Evolutionary conservation across 2,797 vertebrate genomes (phyloP).

Genomic region (Sphaeramia orbicularis): DNA sequence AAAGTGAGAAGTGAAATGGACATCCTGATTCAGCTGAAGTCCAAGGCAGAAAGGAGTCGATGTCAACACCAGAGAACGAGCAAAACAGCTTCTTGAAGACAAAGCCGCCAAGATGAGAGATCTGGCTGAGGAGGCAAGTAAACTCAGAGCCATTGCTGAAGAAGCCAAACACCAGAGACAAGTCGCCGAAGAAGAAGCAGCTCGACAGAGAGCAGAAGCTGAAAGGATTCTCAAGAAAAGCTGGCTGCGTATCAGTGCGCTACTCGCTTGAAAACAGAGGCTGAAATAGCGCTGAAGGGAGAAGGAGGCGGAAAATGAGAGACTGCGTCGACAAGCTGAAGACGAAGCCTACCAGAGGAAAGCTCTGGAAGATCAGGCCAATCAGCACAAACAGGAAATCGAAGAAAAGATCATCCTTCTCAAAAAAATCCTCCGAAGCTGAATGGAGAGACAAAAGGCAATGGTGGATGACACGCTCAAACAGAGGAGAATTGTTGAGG

Average conservation of each 20-base stretch:
- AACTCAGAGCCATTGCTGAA: slow-evolving; percentile 90
- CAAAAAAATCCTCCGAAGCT: slow-evolving; percentile 90
- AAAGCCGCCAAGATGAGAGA: slow-evolving; percentile 94
- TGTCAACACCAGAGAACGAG: slow-evolving; percentile 94
- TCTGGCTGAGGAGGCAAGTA: slow-evolving; percentile 94
- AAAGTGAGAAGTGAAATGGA: slow-evolving; percentile 96
- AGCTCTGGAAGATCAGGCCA: slow-evolving; percentile 94
- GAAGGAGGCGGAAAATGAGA: slow-evolving; percentile 97
- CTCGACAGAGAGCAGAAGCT: slow-evolving; percentile 91
- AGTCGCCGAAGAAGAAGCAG: slow-evolving; percentile 92
- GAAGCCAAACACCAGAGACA: slow-evolving; percentile 96
- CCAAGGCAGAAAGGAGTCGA: slow-evolving; percentile 92
- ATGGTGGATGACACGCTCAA: slow-evolving; percentile 95
- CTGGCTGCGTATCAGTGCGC: slow-evolving; percentile 92
- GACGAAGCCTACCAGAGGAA: slow-evolving; percentile 96
- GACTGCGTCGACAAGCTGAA: slow-evolving; percentile 93
- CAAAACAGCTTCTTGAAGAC: slow-evolving; percentile 92
- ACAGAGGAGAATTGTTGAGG: slow-evolving; percentile 93
- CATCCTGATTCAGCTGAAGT: slow-evolving; percentile 89
- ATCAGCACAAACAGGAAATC: slow-evolving; percentile 96
- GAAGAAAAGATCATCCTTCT: slow-evolving; percentile 93
- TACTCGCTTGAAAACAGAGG: slow-evolving; percentile 92
- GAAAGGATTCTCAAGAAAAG: slow-evolving; percentile 97
- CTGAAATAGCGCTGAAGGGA: slow-evolving; percentile 96
- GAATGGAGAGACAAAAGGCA: slow-evolving; percentile 94